phyloP scores from a whole-genome alignment of 2,888 invertebrate species.

The Eupsilia transversa region DNA sequence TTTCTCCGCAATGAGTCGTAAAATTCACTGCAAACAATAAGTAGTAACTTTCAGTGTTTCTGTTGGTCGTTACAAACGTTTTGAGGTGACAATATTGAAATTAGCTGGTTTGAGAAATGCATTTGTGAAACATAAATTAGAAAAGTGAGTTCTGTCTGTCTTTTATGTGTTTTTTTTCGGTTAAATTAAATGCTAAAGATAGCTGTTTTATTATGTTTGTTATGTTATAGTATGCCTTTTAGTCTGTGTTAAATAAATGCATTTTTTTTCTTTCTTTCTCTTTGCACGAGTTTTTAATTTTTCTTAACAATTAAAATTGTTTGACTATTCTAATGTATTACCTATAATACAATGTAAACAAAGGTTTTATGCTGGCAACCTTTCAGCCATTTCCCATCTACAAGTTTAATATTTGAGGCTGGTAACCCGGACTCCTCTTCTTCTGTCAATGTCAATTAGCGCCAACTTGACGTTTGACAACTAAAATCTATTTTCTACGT shows the following conservation, averaged over 20 bases:
- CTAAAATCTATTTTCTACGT: neutral
- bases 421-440: neutral
- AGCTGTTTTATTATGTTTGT: no score
- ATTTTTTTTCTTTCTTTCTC: no score
- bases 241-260: no score
- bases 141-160: neutral
- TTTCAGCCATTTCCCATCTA: neutral
- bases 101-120: slow-evolving; percentile 4
- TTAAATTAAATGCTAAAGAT: neutral
- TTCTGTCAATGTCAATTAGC: slow-evolving; percentile 40
- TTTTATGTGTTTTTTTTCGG: neutral
- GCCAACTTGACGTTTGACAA: slow-evolving; percentile 23
- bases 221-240: no score
- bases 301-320: no score
- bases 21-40: slow-evolving; percentile 31
- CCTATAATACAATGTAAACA: no score
- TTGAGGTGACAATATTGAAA: slow-evolving; percentile 27
- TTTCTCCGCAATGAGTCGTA: slow-evolving; percentile 53
- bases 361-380: neutral
- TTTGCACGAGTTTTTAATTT: no score
- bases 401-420: neutral
- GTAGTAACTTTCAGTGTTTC: slow-evolving; percentile 26
- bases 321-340: no score
- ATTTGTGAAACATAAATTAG: slow-evolving; percentile 7
- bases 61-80: neutral